Conservation (phyloP, 2,797 vertebrate species). For the Myotis myotis region DNA sequence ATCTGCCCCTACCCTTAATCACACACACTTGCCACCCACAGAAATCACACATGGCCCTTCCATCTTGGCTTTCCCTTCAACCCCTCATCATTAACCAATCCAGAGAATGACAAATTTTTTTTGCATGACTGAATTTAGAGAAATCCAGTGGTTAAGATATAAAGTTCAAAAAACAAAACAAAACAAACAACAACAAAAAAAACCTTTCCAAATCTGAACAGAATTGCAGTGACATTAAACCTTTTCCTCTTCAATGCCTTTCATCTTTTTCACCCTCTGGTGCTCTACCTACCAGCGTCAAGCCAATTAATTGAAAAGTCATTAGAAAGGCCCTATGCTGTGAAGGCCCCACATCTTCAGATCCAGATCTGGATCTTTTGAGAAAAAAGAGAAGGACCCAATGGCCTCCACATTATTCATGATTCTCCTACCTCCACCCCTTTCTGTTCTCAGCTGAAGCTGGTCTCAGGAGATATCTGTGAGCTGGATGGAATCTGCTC, state of each 20-base stretch:
- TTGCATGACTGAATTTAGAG: constrained; percentile 40
- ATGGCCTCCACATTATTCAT: background rate
- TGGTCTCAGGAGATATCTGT: background rate
- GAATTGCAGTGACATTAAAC: constrained; percentile 83
- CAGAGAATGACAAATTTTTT: constrained; percentile 66
- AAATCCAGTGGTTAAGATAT: constrained; percentile 78
- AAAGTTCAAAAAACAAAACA: constrained; percentile 48
- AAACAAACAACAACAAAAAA: background rate
- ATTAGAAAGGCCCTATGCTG: constrained; percentile 79
- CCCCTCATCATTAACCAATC: constrained; percentile 31
- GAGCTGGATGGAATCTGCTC: background rate
- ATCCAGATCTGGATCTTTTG: background rate
- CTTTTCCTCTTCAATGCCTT: constrained; percentile 77
- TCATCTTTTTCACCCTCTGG: constrained; percentile 83
- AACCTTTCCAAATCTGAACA: constrained; percentile 79
- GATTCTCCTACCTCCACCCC: background rate
- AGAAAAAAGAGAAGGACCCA: background rate
- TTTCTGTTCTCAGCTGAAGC: constrained; percentile 8
- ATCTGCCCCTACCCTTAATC: background rate
- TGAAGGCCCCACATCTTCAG: constrained; percentile 63
- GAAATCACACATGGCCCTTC: constrained; percentile 13
- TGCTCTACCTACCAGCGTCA: constrained; percentile 75
- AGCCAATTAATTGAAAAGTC: constrained; percentile 83
- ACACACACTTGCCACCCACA: constrained; percentile 30
- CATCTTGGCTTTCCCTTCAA: constrained; percentile 42